Conservation (phyloP, 2,113 vertebrate species). For the Megaceryle maxima region DNA sequence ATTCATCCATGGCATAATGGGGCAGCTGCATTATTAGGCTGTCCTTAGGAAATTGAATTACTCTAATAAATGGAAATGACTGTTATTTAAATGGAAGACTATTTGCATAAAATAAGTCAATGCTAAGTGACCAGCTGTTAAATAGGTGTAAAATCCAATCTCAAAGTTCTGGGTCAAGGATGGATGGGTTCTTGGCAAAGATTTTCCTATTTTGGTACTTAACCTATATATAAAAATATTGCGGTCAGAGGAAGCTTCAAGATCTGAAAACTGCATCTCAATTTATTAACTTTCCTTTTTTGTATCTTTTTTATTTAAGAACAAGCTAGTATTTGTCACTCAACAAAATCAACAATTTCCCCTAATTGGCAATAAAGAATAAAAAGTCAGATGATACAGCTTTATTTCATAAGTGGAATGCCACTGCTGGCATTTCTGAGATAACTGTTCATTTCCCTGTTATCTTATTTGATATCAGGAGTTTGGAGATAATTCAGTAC, state of each 20-base stretch:
- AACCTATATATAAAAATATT: not conserved
- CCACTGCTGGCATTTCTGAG: not conserved
- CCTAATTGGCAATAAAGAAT: not conserved
- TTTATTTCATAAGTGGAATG: not conserved
- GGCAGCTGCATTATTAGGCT: conserved; percentile 33
- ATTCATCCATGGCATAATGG: conserved; percentile 3
- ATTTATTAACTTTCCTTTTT: not conserved
- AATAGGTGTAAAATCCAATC: conserved; percentile 12
- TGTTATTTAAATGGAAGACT: conserved; percentile 8
- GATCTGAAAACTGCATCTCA: not conserved
- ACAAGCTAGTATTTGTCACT: not conserved
- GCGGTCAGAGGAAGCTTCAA: not conserved
- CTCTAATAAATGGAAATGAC: conserved; percentile 35
- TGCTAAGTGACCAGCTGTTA: not conserved
- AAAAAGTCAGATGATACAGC: not conserved
- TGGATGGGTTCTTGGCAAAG: not conserved
- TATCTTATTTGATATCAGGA: not conserved
- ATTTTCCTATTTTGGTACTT: not conserved
- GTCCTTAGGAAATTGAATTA: conserved; percentile 37
- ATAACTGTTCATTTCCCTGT: not conserved
- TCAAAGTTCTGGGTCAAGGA: not conserved
- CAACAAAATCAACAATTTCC: not conserved
- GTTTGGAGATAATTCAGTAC: not conserved
- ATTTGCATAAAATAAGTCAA: conserved; percentile 25
- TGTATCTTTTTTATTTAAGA: not conserved